Evolutionary conservation across 2,113 vertebrate genomes (phyloP).

Genomic region (Fulmarus glacialis): DNA sequence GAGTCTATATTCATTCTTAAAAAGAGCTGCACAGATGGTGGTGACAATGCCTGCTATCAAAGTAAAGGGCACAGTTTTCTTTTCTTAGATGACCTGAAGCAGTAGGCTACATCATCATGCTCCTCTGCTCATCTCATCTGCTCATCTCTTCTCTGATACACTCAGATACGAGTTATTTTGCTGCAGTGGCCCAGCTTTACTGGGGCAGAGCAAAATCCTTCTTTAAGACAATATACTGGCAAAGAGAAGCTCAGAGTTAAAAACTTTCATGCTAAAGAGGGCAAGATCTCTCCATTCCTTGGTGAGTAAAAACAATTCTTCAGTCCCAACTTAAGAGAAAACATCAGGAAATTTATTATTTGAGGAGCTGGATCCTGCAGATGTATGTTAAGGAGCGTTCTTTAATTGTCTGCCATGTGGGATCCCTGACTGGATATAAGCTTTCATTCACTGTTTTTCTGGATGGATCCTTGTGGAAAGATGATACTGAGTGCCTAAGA

Average conservation of each 20-base stretch:
- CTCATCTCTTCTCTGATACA: not conserved
- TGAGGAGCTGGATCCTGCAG: not conserved
- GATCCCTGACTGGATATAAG: not conserved
- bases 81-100: not conserved
- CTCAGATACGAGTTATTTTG: not conserved
- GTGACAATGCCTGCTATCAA: not conserved
- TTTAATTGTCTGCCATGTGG: not conserved
- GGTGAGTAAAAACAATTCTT: not conserved
- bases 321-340: not conserved
- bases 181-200: not conserved
- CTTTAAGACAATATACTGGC: not conserved
- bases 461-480: not conserved
- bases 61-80: not conserved
- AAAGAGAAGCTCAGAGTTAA: not conserved
- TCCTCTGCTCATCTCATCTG: not conserved
- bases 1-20: not conserved
- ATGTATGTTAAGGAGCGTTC: rapidly evolving
- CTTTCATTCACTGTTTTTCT: not conserved
- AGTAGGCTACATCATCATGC: not conserved
- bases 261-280: not conserved
- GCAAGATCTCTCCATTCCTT: not conserved
- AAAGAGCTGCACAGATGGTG: not conserved
- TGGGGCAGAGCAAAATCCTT: not conserved
- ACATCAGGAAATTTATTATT: not conserved
- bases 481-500: not conserved